Evolutionary conservation across 2,888 invertebrate genomes (phyloP).

Genomic region (Magallana nippona): DNA sequence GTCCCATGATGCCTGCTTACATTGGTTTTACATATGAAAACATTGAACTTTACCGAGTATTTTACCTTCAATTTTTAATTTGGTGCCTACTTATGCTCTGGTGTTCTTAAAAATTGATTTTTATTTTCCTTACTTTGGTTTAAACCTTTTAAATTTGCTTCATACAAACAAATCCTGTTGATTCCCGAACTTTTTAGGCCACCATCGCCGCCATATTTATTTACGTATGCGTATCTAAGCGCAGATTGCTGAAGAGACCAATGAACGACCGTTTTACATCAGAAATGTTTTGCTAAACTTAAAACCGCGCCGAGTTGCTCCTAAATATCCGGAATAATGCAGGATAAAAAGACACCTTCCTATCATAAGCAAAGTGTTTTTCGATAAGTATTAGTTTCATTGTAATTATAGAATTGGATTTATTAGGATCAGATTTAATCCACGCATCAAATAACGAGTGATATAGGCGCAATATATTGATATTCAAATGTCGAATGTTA

Average conservation of each 20-base stretch:
- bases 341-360: too few relatives aligned
- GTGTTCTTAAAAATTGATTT: not conserved
- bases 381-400: too few relatives aligned
- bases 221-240: slow-evolving; percentile 1
- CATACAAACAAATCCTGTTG: not conserved
- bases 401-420: too few relatives aligned
- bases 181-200: not conserved
- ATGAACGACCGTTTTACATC: slow-evolving; percentile 3
- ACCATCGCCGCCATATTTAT: slow-evolving; percentile 2
- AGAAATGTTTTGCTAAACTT: not conserved
- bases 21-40: not conserved
- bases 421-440: too few relatives aligned
- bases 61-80: too few relatives aligned
- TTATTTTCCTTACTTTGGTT: not conserved
- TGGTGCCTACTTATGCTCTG: not conserved
- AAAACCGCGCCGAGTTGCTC: not conserved
- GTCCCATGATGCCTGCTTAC: not conserved
- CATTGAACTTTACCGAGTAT: not conserved
- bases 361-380: too few relatives aligned
- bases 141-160: not conserved
- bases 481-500: too few relatives aligned
- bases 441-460: too few relatives aligned
- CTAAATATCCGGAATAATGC: not conserved
- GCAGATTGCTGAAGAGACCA: not conserved
- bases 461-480: too few relatives aligned